Percentiles rank a stretch among this genome's conserved stretches.
Conservation (phyloP, 2,888 invertebrate species). For the Macrostomum cliftonense region DNA sequence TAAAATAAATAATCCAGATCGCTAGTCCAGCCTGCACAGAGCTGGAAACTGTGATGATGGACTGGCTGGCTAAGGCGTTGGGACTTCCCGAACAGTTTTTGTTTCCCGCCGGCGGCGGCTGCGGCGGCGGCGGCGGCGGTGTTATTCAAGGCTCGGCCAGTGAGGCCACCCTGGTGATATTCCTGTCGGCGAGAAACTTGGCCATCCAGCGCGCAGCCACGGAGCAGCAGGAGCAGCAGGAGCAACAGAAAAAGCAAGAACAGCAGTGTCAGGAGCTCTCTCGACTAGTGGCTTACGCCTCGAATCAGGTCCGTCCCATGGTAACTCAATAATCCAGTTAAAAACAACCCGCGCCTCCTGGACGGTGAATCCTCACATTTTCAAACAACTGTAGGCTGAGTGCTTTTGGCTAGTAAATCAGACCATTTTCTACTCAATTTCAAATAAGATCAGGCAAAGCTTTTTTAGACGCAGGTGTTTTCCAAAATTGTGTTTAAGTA, state of each 20-base stretch:
- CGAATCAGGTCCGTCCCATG: slow-evolving; percentile 44
- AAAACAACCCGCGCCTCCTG: too few species aligned
- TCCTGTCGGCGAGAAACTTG: slow-evolving; percentile 57
- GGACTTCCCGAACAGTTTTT: slow-evolving; percentile 65
- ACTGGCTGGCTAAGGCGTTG: slow-evolving; percentile 74
- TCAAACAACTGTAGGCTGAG: too few species aligned
- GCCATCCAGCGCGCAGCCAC: slow-evolving; percentile 45
- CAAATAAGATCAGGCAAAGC: too few species aligned
- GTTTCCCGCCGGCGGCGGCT: slow-evolving; percentile 54
- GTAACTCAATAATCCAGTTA: too few species aligned
- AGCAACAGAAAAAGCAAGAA: too few species aligned
- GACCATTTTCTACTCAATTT: too few species aligned
- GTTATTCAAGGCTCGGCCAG: not conserved
- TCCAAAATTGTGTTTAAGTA: too few species aligned
- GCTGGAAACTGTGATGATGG: slow-evolving; percentile 76
- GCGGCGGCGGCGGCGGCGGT: slow-evolving; percentile 51
- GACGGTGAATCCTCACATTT: too few species aligned
- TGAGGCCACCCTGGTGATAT: slow-evolving; percentile 52
- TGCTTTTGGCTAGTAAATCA: too few species aligned
- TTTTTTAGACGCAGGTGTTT: too few species aligned
- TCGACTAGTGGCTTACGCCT: slow-evolving; percentile 56
- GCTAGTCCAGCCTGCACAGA: slow-evolving; percentile 88
- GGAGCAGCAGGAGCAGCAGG: slow-evolving; percentile 38
- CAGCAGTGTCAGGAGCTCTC: slow-evolving; percentile 47
- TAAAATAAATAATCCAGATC: too few species aligned